Conservation (phyloP, 2,113 vertebrate genomes). For the Reinhardtius hippoglossoides region DNA sequence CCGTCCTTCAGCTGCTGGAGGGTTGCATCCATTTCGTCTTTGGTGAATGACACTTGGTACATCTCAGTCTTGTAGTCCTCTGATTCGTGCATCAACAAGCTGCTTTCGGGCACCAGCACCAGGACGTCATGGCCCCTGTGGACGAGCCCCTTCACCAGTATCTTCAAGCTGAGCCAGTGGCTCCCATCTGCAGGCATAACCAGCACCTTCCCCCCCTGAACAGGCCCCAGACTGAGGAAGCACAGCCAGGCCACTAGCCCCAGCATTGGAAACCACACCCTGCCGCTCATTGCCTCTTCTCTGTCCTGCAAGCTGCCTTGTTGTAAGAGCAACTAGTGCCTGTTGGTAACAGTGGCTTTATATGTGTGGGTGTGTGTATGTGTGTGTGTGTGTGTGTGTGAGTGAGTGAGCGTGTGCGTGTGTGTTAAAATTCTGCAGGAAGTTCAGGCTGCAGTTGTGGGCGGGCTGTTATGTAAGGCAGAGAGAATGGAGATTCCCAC, state of each 20-base stretch:
- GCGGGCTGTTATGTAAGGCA: slow-evolving; percentile 34
- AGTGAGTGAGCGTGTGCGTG: background rate
- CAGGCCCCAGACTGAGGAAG: slow-evolving; percentile 50
- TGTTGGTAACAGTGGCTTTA: slow-evolving; percentile 29
- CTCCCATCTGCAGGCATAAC: slow-evolving; percentile 87
- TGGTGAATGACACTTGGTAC: slow-evolving; percentile 72
- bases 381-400: background rate
- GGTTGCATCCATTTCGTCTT: slow-evolving; percentile 59
- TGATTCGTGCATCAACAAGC: slow-evolving; percentile 60
- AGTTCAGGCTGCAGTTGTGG: slow-evolving; percentile 39
- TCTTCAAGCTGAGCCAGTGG: slow-evolving; percentile 90
- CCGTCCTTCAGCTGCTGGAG: slow-evolving; percentile 2
- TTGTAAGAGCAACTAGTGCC: slow-evolving; percentile 12
- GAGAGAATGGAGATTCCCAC: slow-evolving; percentile 29
- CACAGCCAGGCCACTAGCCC: slow-evolving; percentile 69
- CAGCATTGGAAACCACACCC: slow-evolving; percentile 52
- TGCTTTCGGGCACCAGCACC: slow-evolving; percentile 82
- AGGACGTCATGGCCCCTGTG: slow-evolving; percentile 83
- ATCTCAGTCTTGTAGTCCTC: slow-evolving; percentile 65
- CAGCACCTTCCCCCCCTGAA: slow-evolving; percentile 80
- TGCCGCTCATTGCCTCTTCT: slow-evolving; percentile 56
- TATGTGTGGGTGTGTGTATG: slow-evolving; percentile 7
- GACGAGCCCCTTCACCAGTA: slow-evolving; percentile 82
- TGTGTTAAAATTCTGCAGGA: slow-evolving; percentile 40
- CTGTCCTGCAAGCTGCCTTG: slow-evolving; percentile 11